Evolutionary conservation across 1,140 invertebrate species (phyloP).

Genomic region (Neelides sp.): DNA sequence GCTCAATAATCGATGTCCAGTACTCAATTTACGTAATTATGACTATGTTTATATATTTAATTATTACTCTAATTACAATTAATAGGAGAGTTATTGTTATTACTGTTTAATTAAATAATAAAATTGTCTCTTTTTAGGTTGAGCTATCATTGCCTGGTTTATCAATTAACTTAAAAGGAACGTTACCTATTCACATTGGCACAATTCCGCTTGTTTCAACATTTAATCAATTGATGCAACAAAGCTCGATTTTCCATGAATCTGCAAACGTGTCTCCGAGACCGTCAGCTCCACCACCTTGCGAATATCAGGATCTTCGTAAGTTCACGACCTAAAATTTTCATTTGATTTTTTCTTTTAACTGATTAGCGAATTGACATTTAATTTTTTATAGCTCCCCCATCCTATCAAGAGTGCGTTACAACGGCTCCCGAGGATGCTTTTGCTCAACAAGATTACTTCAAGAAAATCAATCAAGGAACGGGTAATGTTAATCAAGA

Average conservation of each 20-base stretch:
- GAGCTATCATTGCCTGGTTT: conserved; percentile 11
- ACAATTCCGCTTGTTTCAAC: conserved; percentile 14
- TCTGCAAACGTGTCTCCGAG: conserved; percentile 5
- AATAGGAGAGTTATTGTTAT: neutral
- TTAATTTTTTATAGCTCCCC: conserved; percentile 11
- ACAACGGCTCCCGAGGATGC: no score
- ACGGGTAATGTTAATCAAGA: conserved; percentile 8
- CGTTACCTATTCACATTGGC: conserved; percentile 16
- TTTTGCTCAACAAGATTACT: conserved; percentile 11
- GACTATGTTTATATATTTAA: neutral
- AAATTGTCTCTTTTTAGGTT: conserved; percentile 7
- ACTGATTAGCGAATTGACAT: neutral
- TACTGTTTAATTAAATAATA: neutral
- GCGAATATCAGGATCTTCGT: conserved; percentile 19
- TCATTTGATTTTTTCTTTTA: neutral
- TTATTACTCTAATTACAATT: neutral
- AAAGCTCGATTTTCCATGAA: neutral
- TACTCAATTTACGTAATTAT: conserved; percentile 13
- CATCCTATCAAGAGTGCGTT: conserved; percentile 17
- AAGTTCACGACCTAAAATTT: conserved; percentile 4
- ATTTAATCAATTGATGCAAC: conserved; percentile 14
- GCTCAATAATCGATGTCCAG: conserved; percentile 18
- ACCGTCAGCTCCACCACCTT: conserved; percentile 12
- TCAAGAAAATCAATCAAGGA: conserved; percentile 1
- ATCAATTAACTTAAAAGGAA: conserved; percentile 6